Percentiles rank a stretch among this genome's conserved stretches.
These are phyloP conservation scores for Lithobius niger DNA, from an alignment of 1,140 invertebrate genomes.

Conservation along the genomic window DNA sequence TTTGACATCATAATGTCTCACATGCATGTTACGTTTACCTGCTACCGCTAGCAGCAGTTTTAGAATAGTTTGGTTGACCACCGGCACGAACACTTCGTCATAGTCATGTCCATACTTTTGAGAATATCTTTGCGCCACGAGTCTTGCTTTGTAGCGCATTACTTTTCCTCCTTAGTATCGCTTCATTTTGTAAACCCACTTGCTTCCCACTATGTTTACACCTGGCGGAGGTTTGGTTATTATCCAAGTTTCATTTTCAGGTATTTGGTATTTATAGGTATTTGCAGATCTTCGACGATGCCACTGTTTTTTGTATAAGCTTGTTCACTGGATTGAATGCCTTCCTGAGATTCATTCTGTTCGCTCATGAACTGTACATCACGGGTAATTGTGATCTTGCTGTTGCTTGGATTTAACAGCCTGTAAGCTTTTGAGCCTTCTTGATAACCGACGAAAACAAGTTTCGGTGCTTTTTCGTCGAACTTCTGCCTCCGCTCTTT, in stretches of 20 bases:
- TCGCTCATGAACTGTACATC: no score
- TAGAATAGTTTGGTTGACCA: no score
- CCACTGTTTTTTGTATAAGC: no score
- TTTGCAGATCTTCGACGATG: no score
- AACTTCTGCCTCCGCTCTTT: conserved; percentile 20
- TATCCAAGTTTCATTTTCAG: neutral
- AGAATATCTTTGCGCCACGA: neutral
- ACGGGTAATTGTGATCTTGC: no score
- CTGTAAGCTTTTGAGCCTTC: no score
- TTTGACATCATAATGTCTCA: neutral
- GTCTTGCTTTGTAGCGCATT: neutral
- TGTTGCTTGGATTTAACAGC: no score
- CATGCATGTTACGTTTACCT: neutral
- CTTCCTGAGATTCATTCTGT: no score
- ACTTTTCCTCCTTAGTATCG: neutral
- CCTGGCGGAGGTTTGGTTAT: neutral
- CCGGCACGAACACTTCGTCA: neutral
- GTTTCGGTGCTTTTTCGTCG: conserved; percentile 12
- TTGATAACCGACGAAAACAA: conserved; percentile 15
- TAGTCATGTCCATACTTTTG: neutral
- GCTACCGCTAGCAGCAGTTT: neutral
- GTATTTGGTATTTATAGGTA: no score
- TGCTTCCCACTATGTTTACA: neutral
- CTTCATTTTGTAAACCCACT: neutral
- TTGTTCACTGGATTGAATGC: no score